These are phyloP conservation scores for Notechis scutatus DNA, from an alignment of 2,113 vertebrate genomes.

Conservation along the genomic window DNA sequence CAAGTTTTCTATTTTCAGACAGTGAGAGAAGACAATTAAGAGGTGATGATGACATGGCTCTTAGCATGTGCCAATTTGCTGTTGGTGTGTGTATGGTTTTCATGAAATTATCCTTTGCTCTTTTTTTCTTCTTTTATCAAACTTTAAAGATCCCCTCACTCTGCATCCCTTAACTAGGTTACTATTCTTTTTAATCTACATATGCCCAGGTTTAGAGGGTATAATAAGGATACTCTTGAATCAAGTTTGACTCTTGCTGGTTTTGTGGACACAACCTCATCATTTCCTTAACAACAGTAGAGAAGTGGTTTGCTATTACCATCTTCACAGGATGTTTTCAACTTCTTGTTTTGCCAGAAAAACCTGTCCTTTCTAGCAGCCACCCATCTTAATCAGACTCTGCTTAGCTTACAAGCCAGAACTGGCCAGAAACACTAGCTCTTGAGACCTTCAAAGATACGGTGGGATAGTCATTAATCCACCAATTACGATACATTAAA, in stretches of 20 bases:
- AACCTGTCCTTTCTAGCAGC: neutral
- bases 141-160: neutral
- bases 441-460: neutral
- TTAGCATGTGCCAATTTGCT: neutral
- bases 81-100: neutral
- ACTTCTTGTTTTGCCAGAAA: neutral
- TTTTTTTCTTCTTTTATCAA: neutral
- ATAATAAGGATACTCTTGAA: neutral
- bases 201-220: neutral
- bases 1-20: neutral
- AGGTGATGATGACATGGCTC: neutral
- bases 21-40: neutral
- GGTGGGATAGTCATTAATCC: neutral
- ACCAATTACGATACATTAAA: slow-evolving; percentile 3
- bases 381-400: neutral
- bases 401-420: neutral
- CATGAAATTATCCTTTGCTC: neutral
- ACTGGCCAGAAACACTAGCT: neutral
- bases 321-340: neutral
- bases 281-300: neutral
- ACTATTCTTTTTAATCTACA: neutral
- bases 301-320: neutral
- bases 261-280: neutral
- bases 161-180: neutral
- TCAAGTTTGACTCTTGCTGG: neutral